Base-by-base conservation (phyloP, 2,113 vertebrate species). In the Catagonus wagneri region DNA sequence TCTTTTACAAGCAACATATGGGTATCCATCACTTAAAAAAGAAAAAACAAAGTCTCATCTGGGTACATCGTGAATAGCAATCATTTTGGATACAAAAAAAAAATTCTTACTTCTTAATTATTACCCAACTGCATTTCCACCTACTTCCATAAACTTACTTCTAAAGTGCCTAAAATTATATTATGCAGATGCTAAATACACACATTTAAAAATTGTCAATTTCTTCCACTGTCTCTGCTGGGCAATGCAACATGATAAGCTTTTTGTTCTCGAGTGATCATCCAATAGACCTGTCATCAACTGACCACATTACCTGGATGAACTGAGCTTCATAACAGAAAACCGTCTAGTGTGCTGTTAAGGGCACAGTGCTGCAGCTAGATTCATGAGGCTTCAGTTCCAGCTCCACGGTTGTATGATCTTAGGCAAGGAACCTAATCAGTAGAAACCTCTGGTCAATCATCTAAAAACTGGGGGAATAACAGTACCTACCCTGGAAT, bases 11-110 rank as follows among this genome's bases (percentile, higher is more conserved):
- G 32, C 39, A 87, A 52, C 54, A 71, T 29, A 78, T 71, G 58
- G 54, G 36, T 36, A 68, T 69, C 56, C 25, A 84, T 65, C 86
- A 58, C 32, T 94, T 94, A 78, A 74, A 69, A 89, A 75, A 76
- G 68, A 83, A 92, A 92, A 92, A 95, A 58, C 58, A 74, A 91
- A 72, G 65, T 84, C 58, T 83, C 15, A 44, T 88, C 20, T 56
- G 36, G 58, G 15, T 61, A 68, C 65, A 81, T 0, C 44, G 88
- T 66, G 44, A 58, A 56, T 5, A 63, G 39, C 8, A 58, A 56
- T 74, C 81, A 83, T 50, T 93, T 66, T 25, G 39, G 61, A 76
- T 58, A n/a, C 52, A 87, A 63, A 84, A 72, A 63, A 69, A 75
- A 71, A 54, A 61, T n/a, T 32, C 54, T 32, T n/a, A 56, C 44